Evolutionary conservation across 2,113 vertebrate species (phyloP), one percentile per base, ranked within the genome.

Genomic region (Galeopterus variegatus): DNA sequence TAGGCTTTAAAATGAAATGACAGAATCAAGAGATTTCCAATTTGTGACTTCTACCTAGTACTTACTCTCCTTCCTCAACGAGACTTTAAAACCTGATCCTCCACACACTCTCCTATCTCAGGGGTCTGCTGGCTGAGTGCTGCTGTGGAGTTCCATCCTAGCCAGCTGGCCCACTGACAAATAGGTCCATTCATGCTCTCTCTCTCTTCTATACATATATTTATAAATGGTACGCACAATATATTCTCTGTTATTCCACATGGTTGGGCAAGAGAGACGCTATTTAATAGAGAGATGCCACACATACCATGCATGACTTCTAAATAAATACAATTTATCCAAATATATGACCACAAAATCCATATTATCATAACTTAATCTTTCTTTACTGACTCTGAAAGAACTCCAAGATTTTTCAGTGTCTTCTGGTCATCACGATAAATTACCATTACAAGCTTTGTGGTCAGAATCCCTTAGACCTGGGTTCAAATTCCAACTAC

Each of bases 141-240:
- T 36, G 6, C n/a, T 7, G 14, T 14, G 45, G 28, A 5, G 36
- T 48, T 67, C 36, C 67, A 26, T 80, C 67, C 33, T 3, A 50
- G 64, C 62, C 64, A 72, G 88, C 36, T 5, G 24, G 73, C 13
- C 56, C 83, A 36, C 48, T 84, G 91, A 97, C 93, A 97, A 97
- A 94, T 0, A 91, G 19, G 7, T 45, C 70, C 87, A 92, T 97
- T 96, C 97, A 98, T 75, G 54, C 54, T 36, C 85, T 83, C 69
- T 19, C 48, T 90, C 69, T 91, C 75, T 52, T 81, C 93, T 95
- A 48, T 33, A 88, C 90, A 97, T 95, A 93, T 90, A 76, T 97
- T 96, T 96, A 93, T 96, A 98, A 96, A 96, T 52, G 33, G 75
- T 31, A 89, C 93, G 50, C 83, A 97, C 96, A 98, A 93, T 95